Percentiles rank a stretch among this genome's conserved stretches.
These are phyloP conservation scores for Brachionus manjavacas DNA, from an alignment of 1,140 invertebrate genomes.

Conservation along the genomic window DNA sequence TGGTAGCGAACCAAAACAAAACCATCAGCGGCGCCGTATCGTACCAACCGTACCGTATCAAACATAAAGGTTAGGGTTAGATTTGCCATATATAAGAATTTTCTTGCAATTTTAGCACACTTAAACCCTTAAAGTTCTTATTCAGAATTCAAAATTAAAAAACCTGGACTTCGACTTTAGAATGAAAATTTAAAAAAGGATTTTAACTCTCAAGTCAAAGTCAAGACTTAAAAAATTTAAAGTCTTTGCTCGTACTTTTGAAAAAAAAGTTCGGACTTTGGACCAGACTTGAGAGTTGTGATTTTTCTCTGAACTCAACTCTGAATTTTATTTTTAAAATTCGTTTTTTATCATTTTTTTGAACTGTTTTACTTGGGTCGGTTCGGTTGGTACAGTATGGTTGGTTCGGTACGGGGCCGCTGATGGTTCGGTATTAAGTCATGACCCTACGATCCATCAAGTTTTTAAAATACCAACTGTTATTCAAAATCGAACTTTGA, in stretches of 20 bases:
- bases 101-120: neutral
- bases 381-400: neutral
- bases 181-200: neutral
- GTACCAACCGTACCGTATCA: neutral
- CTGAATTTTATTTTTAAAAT: neutral
- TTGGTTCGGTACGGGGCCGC: neutral
- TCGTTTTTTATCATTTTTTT: neutral
- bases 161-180: neutral
- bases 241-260: neutral
- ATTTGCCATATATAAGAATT: neutral
- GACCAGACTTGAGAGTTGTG: too few species aligned
- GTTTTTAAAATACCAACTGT: neutral
- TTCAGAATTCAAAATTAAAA: neutral
- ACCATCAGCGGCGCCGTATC: neutral
- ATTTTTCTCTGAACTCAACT: neutral
- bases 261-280: neutral
- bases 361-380: neutral
- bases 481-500: neutral
- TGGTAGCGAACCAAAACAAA: neutral
- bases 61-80: neutral
- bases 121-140: neutral
- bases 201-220: too few species aligned
- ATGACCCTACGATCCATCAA: neutral
- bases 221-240: too few species aligned
- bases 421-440: neutral